Conservation (phyloP, 2,888 invertebrate species). For the Exephanes ischioxanthus region DNA sequence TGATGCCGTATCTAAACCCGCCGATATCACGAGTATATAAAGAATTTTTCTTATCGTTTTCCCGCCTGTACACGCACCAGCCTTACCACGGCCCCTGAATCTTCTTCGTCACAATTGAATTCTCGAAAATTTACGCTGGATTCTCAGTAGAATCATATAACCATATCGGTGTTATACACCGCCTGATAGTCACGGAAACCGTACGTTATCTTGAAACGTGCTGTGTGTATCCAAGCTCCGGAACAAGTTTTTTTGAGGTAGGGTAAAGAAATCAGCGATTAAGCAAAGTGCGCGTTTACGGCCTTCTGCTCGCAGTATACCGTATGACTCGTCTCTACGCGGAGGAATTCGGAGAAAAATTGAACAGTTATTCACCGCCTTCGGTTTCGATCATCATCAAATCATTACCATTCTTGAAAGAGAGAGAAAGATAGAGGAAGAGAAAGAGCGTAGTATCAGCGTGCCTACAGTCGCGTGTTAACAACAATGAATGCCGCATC, state of each 20-base stretch:
- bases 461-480: conserved; percentile 4
- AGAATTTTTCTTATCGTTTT: too few relatives aligned
- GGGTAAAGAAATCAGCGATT: background rate
- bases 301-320: background rate
- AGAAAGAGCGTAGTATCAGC: background rate
- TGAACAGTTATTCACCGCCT: conserved; percentile 14
- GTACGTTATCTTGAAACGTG: conserved; percentile 11
- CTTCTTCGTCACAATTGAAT: too few relatives aligned
- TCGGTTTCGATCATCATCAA: background rate
- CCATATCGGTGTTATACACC: background rate
- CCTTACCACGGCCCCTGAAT: too few relatives aligned
- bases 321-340: background rate
- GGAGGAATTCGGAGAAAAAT: background rate
- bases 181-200: background rate
- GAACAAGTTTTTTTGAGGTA: background rate
- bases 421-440: background rate
- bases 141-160: background rate
- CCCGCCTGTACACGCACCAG: too few relatives aligned
- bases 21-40: too few relatives aligned
- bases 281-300: conserved; percentile 28
- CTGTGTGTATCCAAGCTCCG: background rate
- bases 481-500: conserved; percentile 31
- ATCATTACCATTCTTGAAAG: background rate
- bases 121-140: background rate
- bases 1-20: too few relatives aligned